phyloP scores from a whole-genome alignment of 2,113 vertebrate genomes.

The Peromyscus leucopus region DNA sequence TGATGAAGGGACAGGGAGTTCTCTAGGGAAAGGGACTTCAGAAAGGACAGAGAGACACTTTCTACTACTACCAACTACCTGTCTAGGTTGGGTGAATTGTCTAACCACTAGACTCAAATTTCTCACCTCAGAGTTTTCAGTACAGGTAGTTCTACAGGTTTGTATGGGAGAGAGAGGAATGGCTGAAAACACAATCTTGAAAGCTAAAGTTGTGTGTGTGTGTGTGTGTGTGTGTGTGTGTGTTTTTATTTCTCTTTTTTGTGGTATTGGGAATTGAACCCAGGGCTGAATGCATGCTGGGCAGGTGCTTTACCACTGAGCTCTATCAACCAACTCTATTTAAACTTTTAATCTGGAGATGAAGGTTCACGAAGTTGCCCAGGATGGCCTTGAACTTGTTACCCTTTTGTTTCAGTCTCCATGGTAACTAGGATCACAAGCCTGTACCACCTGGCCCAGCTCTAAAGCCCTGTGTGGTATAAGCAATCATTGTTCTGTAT shows the following conservation, averaged over 20 bases:
- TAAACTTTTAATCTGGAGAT: neutral
- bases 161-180: neutral
- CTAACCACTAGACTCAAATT: neutral
- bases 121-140: neutral
- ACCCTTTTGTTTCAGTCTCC: neutral
- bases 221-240: too few species aligned
- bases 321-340: neutral
- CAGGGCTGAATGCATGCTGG: neutral
- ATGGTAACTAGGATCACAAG: neutral
- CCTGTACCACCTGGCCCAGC: neutral
- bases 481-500: neutral
- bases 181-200: neutral
- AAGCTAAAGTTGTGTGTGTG: neutral
- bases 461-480: neutral
- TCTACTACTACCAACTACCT: too few species aligned
- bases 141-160: neutral
- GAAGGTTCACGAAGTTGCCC: neutral
- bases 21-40: neutral
- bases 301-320: neutral
- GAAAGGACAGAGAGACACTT: neutral
- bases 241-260: neutral
- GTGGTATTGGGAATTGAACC: neutral
- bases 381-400: neutral
- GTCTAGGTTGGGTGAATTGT: neutral
- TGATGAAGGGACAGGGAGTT: neutral